A percentile compares a stretch with the other conserved stretches of the same genome.
These are phyloP conservation scores for Tholera decimalis DNA, from an alignment of 2,888 invertebrate species.

Conservation along the genomic window DNA sequence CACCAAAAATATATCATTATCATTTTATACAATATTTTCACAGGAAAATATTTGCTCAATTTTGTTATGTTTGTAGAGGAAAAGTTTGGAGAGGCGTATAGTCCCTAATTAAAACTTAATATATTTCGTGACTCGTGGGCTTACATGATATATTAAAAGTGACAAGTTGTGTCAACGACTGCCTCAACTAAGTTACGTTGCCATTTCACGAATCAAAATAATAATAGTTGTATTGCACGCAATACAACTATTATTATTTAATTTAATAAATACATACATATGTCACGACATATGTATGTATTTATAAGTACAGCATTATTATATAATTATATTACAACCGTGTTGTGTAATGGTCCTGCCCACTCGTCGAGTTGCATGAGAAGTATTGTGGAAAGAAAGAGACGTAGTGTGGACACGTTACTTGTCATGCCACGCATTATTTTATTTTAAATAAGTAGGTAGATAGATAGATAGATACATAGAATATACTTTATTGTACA, in stretches of 20 bases:
- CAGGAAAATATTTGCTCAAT: conserved; percentile 48
- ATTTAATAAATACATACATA: background rate
- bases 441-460: no score
- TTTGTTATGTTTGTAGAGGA: conserved; percentile 4
- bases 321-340: no score
- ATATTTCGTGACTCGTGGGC: conserved; percentile 28
- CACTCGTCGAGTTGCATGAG: no score
- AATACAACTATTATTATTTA: background rate
- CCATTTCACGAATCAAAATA: conserved; percentile 14
- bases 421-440: no score
- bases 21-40: conserved; percentile 7
- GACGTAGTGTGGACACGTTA: no score
- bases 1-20: background rate
- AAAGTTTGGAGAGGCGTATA: conserved; percentile 29
- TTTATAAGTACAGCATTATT: background rate
- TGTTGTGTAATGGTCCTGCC: no score
- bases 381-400: no score
- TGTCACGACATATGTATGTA: background rate
- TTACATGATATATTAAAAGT: conserved; percentile 36
- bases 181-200: conserved; percentile 22
- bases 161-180: conserved; percentile 29
- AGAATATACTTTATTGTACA: no score
- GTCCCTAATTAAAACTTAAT: conserved; percentile 60
- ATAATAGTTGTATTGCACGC: background rate
- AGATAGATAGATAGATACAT: no score